Evolutionary conservation across 2,797 vertebrate species (phyloP), one percentile per base, ranked within the genome.

Genomic region (Hydrocynus forskahlii): DNA sequence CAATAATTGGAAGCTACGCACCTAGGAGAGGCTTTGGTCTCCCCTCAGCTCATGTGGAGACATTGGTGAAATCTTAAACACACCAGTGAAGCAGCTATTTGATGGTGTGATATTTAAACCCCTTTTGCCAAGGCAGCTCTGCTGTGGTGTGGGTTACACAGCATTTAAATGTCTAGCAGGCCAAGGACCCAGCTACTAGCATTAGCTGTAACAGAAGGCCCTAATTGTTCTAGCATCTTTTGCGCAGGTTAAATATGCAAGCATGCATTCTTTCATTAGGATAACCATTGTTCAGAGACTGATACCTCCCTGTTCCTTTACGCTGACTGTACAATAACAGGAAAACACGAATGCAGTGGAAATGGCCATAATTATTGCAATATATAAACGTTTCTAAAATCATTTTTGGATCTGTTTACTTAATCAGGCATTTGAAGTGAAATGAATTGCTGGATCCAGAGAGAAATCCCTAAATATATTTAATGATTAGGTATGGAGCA

Each of bases 291-390:
- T 81, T 81, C 21, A 45, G 54, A 17, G 45, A 38, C 23, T 29
- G 79, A 80, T 69, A 57, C 29, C 80, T 81, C 45, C 25, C 73
- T 52, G 64, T 70, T 63, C 57, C 43, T 35, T 76, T 35, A 57
- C 9, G 38, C 64, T 9, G 21, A 3, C 38, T 66, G 35, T 21
- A 75, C 79, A 76, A 75, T 80, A 68, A 57, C 71, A 52, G 72
- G 80, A 81, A 76, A 62, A 69, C 25, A 25, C 72, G 67, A 68
- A 74, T 17, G 17, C 17, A 45, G 64, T 67, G 43, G 17, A 29
- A 38, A 67, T 19, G 19, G 64, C 19, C 4, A 8, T 67, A 7
- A 5, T 67, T 67, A 43, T 67, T 67, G 2, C 4, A 12, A 10
- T n/a, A 45, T 66, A 66, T 17, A 7, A 12, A 2, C 8, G 5